phyloP scores from a whole-genome alignment of 2,797 vertebrate species.

The Pipistrellus pygmaeus region DNA sequence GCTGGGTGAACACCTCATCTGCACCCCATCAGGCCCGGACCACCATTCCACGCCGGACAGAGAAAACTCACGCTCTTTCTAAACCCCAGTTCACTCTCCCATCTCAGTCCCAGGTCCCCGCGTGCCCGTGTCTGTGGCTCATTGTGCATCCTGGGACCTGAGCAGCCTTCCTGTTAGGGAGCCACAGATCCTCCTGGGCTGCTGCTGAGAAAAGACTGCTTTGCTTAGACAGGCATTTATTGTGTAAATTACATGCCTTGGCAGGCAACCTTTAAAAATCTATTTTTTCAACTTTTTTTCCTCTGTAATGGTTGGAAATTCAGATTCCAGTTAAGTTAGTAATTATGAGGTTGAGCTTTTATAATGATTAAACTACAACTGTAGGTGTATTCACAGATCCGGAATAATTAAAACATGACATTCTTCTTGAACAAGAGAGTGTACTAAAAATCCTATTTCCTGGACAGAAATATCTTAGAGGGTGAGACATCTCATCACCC shows the following conservation, averaged over 20 bases:
- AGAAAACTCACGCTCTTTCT: not conserved
- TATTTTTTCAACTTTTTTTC: conserved; percentile 70
- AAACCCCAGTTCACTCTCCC: rapidly evolving
- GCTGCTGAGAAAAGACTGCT: conserved; percentile 67
- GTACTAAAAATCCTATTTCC: conserved; percentile 65
- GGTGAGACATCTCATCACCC: not conserved
- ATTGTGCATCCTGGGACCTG: rapidly evolving
- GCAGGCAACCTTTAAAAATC: conserved; percentile 77
- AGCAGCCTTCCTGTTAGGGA: not conserved
- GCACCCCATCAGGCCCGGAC: not conserved
- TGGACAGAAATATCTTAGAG: conserved; percentile 64
- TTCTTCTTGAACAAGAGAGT: conserved; percentile 76
- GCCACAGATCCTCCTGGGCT: not conserved
- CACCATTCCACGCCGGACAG: not conserved
- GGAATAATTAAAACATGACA: conserved; percentile 81
- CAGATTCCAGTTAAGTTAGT: conserved; percentile 80
- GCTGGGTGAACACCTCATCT: rapidly evolving
- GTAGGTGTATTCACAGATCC: conserved; percentile 80
- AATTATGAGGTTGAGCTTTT: conserved; percentile 81
- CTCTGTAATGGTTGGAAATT: conserved; percentile 74
- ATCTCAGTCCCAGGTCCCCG: not conserved
- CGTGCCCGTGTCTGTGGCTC: too few species aligned
- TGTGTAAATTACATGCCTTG: conserved; percentile 73
- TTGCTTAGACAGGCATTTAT: conserved; percentile 73
- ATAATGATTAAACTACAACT: conserved; percentile 76